Conservation (phyloP, 1,140 invertebrate species). For the Dufourea novaeangliae region DNA sequence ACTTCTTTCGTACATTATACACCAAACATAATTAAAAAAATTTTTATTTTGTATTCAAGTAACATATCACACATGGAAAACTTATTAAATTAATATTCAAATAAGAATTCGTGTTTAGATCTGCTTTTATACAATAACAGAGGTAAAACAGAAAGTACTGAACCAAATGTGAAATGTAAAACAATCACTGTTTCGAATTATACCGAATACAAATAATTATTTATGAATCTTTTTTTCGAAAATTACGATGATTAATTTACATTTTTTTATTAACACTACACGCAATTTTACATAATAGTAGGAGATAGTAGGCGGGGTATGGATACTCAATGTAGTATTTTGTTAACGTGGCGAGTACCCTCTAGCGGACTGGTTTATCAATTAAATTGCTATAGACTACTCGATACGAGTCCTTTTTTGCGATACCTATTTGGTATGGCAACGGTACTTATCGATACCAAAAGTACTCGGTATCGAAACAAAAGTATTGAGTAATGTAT, state of each 20-base stretch:
- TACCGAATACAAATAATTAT: background rate
- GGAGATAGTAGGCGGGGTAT: too few relatives aligned
- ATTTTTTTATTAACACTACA: background rate
- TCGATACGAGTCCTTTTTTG: too few relatives aligned
- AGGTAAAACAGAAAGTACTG: background rate
- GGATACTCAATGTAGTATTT: too few relatives aligned
- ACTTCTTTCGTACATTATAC: too few relatives aligned
- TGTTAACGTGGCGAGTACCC: too few relatives aligned
- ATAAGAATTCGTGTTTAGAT: background rate
- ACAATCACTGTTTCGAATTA: background rate
- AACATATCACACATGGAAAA: background rate
- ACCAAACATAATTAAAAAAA: background rate
- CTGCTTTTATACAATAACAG: background rate
- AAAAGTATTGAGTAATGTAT: too few relatives aligned
- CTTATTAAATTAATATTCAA: background rate
- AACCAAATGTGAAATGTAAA: background rate
- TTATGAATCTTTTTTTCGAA: background rate
- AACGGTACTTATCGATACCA: too few relatives aligned
- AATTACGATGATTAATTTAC: background rate
- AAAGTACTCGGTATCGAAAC: too few relatives aligned
- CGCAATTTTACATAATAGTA: constrained; percentile 1
- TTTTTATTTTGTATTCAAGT: background rate
- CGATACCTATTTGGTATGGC: too few relatives aligned
- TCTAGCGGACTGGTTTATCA: too few relatives aligned
- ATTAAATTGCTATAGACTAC: too few relatives aligned